Base-by-base conservation (phyloP, 64 coral and sea anemone species). In the Montipora cactus region DNA sequence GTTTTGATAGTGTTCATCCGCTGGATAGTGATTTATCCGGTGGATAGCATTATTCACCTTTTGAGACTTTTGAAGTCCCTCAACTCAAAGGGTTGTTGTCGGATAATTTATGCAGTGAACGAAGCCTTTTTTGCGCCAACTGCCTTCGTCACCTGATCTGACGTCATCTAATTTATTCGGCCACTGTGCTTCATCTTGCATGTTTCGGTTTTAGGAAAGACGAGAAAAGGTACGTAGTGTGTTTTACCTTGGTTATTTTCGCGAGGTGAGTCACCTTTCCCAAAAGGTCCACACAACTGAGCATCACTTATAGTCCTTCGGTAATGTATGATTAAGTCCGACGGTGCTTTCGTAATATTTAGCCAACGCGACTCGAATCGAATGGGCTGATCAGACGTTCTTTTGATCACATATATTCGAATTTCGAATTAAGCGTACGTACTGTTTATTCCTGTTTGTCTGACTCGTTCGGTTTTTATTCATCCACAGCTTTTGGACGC, bases 131-230 rank as follows among this genome's bases (percentile, higher is more conserved):
- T 67, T 68, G 59, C 81, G 81, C 81, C 81, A 84, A 84, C 64
- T 86, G 82, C 46, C 47, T 71, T 49, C 82, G 82, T 86, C 82
- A 86, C 82, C 82, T 86, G 82, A 86, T 72, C 62, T 86, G 82
- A 86, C 82, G 82, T 86, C 82, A 86, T 37, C 3, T 84, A 84
- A 86, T 72, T 21, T 86, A 72, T 86, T 62, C 82, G 46, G 48
- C n/a, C 82, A 71, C 46, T 49, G 44, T 8, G 66, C 67, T 86
- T 71, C 82, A 72, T 86, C 8, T 86, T 86, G 20, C 82, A 70
- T 86, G 82, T 86, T 81, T 86, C 61, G 28, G 82, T 50, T 86
- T 51, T 45, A 64, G 18, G 20, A 72, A 62, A 5, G 16, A 58
- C 2, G 14, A 19, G 47, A 49, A 5, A 15, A n/a, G 23, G 82